Conservation (phyloP, 2,888 invertebrate species). For the Apoda limacodes region DNA sequence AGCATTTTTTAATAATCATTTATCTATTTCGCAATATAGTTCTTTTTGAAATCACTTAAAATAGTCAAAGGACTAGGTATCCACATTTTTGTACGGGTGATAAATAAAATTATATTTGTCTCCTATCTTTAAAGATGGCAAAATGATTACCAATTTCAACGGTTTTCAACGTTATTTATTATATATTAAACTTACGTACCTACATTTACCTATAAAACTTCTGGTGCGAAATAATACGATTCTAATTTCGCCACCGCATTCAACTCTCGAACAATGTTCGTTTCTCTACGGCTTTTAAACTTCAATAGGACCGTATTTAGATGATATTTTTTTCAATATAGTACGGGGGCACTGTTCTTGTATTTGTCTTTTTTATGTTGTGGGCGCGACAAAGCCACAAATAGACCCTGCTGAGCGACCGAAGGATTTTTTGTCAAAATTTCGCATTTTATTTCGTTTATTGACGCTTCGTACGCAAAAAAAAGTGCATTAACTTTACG, state of each 20-base stretch:
- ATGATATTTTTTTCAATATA: constrained; percentile 53
- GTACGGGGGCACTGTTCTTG: constrained; percentile 53
- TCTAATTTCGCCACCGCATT: constrained; percentile 65
- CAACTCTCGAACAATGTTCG: constrained; percentile 49
- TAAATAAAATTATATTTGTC: no score
- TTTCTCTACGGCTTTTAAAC: constrained; percentile 67
- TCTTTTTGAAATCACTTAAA: no score
- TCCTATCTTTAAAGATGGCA: no score
- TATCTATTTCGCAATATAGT: no score
- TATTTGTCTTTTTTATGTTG: constrained; percentile 66
- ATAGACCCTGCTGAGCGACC: constrained; percentile 61
- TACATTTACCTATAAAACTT: no score
- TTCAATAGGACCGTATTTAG: constrained; percentile 64
- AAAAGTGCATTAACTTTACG: constrained; percentile 29
- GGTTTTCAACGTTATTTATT: no score
- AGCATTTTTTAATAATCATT: no score
- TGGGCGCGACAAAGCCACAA: constrained; percentile 69
- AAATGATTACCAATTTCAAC: constrained; percentile 26
- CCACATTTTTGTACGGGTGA: no score
- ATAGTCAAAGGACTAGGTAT: no score
- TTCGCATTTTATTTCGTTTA: constrained; percentile 64
- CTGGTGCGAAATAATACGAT: constrained; percentile 49
- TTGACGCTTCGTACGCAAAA: constrained; percentile 43
- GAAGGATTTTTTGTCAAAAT: constrained; percentile 49
- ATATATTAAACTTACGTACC: no score